phyloP scores from a whole-genome alignment of 2,888 invertebrate species.

The Auanema sp. region DNA sequence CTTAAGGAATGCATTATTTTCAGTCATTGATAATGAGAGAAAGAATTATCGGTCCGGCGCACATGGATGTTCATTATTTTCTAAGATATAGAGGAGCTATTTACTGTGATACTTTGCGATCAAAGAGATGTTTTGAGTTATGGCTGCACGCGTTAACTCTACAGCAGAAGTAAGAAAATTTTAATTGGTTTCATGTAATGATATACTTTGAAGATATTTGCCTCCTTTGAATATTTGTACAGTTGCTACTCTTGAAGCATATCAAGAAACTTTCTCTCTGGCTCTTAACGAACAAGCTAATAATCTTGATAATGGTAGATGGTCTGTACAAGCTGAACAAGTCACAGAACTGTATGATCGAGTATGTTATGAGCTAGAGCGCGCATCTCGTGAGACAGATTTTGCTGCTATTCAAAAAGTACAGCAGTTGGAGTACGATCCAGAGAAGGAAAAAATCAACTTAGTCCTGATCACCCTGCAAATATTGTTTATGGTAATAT shows the following conservation, averaged over 20 bases:
- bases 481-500: slow-evolving; percentile 36
- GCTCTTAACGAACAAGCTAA: slow-evolving; percentile 77
- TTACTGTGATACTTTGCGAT: slow-evolving; percentile 76
- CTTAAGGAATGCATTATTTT: slow-evolving; percentile 66
- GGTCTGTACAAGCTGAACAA: slow-evolving; percentile 22
- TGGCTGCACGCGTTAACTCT: slow-evolving; percentile 86
- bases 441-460: slow-evolving; percentile 35
- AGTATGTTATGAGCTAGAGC: slow-evolving; percentile 36
- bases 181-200: slow-evolving; percentile 74
- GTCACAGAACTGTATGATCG: slow-evolving; percentile 24
- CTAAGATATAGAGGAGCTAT: slow-evolving; percentile 86
- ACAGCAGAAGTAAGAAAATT: slow-evolving; percentile 35
- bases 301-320: slow-evolving; percentile 18
- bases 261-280: slow-evolving; percentile 82
- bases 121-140: slow-evolving; percentile 77
- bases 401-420: slow-evolving; percentile 1
- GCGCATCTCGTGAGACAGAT: slow-evolving; percentile 16
- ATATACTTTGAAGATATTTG: slow-evolving; percentile 75
- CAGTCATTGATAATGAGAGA: slow-evolving; percentile 86
- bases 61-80: slow-evolving; percentile 81
- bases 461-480: slow-evolving; percentile 37
- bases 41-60: slow-evolving; percentile 81
- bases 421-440: slow-evolving; percentile 23
- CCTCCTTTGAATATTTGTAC: slow-evolving; percentile 92
- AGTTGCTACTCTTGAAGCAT: slow-evolving; percentile 88